These are phyloP conservation scores for Acridotheres tristis DNA, from an alignment of 2,797 vertebrate species.

Conservation along the genomic window DNA sequence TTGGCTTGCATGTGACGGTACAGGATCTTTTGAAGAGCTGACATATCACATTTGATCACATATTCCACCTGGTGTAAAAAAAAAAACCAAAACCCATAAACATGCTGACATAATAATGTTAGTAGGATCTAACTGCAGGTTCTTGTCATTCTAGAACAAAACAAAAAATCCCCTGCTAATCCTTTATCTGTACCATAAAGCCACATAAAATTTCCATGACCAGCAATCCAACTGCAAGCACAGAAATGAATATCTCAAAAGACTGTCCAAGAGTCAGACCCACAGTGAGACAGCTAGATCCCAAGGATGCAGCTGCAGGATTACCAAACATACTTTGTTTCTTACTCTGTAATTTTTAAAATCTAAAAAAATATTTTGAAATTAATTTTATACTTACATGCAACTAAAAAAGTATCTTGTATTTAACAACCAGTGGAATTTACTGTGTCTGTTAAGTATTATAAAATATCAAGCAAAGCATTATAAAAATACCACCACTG, in stretches of 20 bases:
- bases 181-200: neutral
- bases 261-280: neutral
- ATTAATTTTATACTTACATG: neutral
- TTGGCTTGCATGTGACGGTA: constrained; percentile 98
- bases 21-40: constrained; percentile 95
- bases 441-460: neutral
- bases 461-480: neutral
- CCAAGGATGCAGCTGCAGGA: neutral
- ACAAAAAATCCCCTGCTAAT: neutral
- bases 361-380: neutral
- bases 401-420: neutral
- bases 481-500: neutral
- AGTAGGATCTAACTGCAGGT: neutral
- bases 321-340: neutral
- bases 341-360: neutral
- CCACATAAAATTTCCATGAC: neutral
- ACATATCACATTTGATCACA: constrained; percentile 98
- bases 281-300: neutral
- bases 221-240: neutral
- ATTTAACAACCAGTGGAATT: neutral
- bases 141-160: neutral
- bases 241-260: neutral
- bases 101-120: neutral
- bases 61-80: constrained; percentile 89
- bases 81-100: neutral